phyloP scores from a whole-genome alignment of 64 coral and sea anemone genomes.

The Hydrozoanthus tunicans region DNA sequence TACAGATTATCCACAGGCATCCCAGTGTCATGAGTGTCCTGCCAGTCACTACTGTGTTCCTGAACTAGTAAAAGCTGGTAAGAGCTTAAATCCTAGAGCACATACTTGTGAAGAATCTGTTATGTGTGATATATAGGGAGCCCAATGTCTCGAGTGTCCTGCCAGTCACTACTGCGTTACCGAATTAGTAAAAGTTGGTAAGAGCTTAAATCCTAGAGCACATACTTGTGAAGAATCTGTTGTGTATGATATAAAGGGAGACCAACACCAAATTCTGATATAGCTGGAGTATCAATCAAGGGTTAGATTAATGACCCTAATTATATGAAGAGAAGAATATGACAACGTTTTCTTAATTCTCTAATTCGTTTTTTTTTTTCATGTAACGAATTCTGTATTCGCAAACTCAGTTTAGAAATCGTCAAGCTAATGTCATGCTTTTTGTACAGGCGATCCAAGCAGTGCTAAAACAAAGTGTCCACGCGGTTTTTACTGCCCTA shows the following conservation, averaged over 20 bases:
- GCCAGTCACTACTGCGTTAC: conserved; percentile 72
- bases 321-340: too few species aligned
- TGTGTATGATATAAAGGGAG: too few species aligned
- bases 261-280: too few species aligned
- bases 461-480: conserved; percentile 75
- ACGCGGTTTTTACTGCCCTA: conserved; percentile 86
- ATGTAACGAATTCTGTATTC: too few species aligned
- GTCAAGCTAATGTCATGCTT: background rate
- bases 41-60: conserved; percentile 74
- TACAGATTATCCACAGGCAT: conserved; percentile 63
- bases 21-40: conserved; percentile 70
- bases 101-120: too few species aligned
- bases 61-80: conserved; percentile 71
- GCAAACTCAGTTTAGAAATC: background rate
- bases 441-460: conserved; percentile 42
- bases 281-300: too few species aligned
- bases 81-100: background rate
- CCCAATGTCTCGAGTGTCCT: conserved; percentile 66
- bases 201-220: background rate
- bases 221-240: too few species aligned
- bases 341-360: too few species aligned
- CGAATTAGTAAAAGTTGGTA: conserved; percentile 69
- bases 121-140: too few species aligned
- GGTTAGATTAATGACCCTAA: too few species aligned
- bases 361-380: too few species aligned